phyloP scores from a whole-genome alignment of 2,113 vertebrate species.

The Melospiza melodia region DNA sequence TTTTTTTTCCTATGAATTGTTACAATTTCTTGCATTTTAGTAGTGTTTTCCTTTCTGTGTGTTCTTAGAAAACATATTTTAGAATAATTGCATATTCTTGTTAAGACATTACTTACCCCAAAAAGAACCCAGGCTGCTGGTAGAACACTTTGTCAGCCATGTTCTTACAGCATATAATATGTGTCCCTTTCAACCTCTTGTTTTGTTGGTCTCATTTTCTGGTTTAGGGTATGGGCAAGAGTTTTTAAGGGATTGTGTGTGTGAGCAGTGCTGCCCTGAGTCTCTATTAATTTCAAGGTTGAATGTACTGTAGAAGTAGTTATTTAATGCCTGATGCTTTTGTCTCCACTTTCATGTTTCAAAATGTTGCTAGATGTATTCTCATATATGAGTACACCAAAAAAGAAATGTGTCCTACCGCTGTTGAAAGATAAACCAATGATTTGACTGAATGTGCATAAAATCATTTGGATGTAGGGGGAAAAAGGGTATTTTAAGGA shows the following conservation, averaged over 20 bases:
- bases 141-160: neutral
- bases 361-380: neutral
- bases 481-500: neutral
- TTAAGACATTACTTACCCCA: neutral
- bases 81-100: neutral
- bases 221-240: fast-evolving
- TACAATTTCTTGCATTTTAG: neutral
- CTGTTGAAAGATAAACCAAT: neutral
- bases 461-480: neutral
- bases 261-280: neutral
- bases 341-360: neutral
- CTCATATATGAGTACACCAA: neutral
- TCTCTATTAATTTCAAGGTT: neutral
- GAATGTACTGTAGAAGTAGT: neutral
- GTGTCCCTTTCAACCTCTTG: neutral
- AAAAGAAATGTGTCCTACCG: neutral
- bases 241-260: neutral
- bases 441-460: neutral
- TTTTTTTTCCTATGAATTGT: neutral
- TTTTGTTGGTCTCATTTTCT: neutral
- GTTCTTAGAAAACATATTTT: neutral
- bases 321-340: neutral
- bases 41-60: neutral
- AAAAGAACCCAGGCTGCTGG: neutral
- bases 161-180: fast-evolving